Evolutionary conservation across 1,140 invertebrate species (phyloP).

Genomic region (Elysia chlorotica): DNA sequence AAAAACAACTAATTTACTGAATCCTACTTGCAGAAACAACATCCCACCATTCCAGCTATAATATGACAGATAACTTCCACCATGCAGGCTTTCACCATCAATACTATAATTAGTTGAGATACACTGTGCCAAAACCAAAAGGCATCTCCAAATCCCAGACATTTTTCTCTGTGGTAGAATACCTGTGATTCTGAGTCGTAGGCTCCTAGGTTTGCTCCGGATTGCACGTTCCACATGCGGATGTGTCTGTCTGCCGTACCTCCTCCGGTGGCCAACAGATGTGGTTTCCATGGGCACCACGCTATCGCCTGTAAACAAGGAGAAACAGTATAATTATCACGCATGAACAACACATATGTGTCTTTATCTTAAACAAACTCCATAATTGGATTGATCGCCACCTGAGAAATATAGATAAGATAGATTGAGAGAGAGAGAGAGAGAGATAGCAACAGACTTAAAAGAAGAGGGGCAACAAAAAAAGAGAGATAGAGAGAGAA

Average conservation of each 20-base stretch:
- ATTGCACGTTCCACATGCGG: slow-evolving; percentile 88
- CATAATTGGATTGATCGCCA: no score
- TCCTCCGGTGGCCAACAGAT: slow-evolving; percentile 90
- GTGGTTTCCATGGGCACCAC: slow-evolving; percentile 94
- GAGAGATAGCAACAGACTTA: neutral
- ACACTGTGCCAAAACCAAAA: neutral
- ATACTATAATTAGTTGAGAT: no score
- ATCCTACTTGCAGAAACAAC: no score
- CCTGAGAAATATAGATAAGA: no score
- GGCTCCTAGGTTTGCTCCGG: slow-evolving; percentile 78
- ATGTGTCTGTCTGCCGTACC: slow-evolving; percentile 88
- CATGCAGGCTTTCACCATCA: neutral
- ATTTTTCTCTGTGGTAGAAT: no score
- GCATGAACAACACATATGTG: no score
- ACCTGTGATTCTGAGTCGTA: slow-evolving; percentile 92
- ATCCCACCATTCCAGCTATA: no score
- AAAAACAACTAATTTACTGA: no score
- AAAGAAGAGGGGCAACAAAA: neutral
- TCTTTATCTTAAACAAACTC: no score
- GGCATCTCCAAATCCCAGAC: neutral
- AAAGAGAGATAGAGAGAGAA: neutral
- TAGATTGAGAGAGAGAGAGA: no score
- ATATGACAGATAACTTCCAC: no score
- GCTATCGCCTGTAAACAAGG: slow-evolving; percentile 80
- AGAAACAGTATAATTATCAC: no score